A percentile compares a stretch with the other conserved stretches of the same genome.
These are phyloP conservation scores for Cheirogaleus medius DNA, from an alignment of 2,113 vertebrate genomes.

Conservation along the genomic window DNA sequence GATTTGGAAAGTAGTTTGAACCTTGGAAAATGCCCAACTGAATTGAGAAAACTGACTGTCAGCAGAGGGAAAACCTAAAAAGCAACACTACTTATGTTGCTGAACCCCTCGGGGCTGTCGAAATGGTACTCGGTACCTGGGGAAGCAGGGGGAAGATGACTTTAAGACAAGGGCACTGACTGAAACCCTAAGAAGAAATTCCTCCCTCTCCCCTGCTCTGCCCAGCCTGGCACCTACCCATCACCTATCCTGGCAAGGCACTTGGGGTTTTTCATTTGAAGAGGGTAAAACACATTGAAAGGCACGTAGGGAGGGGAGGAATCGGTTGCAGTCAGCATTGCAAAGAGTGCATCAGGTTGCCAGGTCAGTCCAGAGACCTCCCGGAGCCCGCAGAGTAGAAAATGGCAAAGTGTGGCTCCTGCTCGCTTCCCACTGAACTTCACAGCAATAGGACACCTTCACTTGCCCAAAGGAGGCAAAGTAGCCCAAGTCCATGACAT, in stretches of 20 bases:
- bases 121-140: background rate
- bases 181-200: background rate
- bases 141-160: background rate
- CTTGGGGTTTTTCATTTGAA: background rate
- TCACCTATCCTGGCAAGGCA: background rate
- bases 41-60: background rate
- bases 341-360: background rate
- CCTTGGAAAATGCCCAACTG: background rate
- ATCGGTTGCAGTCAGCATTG: background rate
- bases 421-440: background rate
- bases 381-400: background rate
- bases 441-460: background rate
- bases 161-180: background rate
- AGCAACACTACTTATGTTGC: background rate
- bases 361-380: background rate
- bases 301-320: background rate
- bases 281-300: background rate
- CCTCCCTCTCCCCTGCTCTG: background rate
- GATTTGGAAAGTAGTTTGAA: background rate
- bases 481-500: background rate
- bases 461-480: background rate
- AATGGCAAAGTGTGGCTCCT: background rate
- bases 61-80: background rate
- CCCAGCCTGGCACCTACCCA: background rate
- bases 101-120: background rate